Base-by-base conservation (phyloP, 1,140 invertebrate genomes). In the Carcinoscorpius rotundicauda region DNA sequence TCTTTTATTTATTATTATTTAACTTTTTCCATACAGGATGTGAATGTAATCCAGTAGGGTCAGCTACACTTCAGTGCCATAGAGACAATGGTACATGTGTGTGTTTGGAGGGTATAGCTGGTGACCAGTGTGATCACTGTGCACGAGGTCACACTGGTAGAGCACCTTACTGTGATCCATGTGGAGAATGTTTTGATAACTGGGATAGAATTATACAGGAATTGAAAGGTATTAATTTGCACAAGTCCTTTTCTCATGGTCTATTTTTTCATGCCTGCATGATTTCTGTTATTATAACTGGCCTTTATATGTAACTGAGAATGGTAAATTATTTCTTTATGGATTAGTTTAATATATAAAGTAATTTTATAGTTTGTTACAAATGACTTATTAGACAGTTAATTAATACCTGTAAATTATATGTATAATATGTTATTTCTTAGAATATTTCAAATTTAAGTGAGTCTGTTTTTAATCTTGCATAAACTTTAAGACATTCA, bases 121-220 rank as follows among this genome's bases (percentile, higher is more conserved):
- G 97, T 6, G 84, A 89, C 69, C 91, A 93, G 74, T 99, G 97
- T 79, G 91, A 99, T 75, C 81, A 85, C 69, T 99, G 97, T 79
- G 94, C 89, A 56, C 82, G 96, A 64, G 96, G 97, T 48, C 98
- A 89, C 71, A 84, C 91, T 55, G 97, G 97, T 6, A 78, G 84
- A 57, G 87, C 93, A 53, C 96, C 96, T 0, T 81, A 87, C 70
- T 99, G 97, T 75, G 81, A 83, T 56, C 86, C 93, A 0, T 99
- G 97, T 79, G 97, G 97, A 9, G 97, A 99, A 77, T 99, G 97
- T 79, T 99, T 99, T 77, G 88, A 97, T 74, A 97, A 97, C 75
- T 99, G 97, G 97, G 95, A 99, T 78, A 69, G 82, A 56, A 89
- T 96, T 68, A 82, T 99, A 51, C 81, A 83, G 66, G 85, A 86